A percentile compares a stretch with the other conserved stretches of the same genome.
phyloP scores from a whole-genome alignment of 1,140 invertebrate species.

The Cecropterus lyciades region DNA sequence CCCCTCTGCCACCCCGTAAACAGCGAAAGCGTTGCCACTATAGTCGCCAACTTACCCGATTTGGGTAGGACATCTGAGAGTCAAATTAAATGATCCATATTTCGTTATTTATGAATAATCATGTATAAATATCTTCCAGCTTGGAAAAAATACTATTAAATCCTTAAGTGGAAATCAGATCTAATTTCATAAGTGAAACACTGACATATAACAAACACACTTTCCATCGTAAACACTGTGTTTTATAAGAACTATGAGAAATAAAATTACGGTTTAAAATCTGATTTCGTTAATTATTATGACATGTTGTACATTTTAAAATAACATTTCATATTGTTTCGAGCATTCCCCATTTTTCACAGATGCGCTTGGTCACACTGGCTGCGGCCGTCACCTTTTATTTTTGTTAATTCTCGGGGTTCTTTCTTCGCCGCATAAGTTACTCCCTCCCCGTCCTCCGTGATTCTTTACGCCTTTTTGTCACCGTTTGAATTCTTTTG shows the following conservation, averaged over 20 bases:
- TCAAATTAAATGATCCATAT: not conserved
- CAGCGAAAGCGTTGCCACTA: slow-evolving; percentile 46
- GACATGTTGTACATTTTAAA: too few relatives aligned
- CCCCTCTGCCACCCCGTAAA: slow-evolving; percentile 73
- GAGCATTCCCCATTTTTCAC: slow-evolving; percentile 4
- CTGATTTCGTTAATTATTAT: too few relatives aligned
- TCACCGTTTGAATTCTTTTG: slow-evolving; percentile 82
- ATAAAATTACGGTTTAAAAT: too few relatives aligned
- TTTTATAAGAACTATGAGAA: too few relatives aligned
- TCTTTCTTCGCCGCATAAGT: slow-evolving; percentile 83
- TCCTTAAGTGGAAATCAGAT: too few relatives aligned
- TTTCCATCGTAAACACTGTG: too few relatives aligned
- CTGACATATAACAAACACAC: too few relatives aligned
- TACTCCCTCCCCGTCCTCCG: slow-evolving; percentile 74
- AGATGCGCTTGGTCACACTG: not conserved
- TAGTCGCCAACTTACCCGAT: not conserved
- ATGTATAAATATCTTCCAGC: too few relatives aligned
- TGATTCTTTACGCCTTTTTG: slow-evolving; percentile 84
- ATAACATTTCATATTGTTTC: too few relatives aligned
- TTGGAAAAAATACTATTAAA: too few relatives aligned
- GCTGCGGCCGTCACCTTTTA: slow-evolving; percentile 83
- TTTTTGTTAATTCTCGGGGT: slow-evolving; percentile 82
- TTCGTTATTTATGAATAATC: too few relatives aligned
- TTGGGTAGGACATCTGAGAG: not conserved
- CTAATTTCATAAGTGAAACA: too few relatives aligned